phyloP scores from a whole-genome alignment of 1,140 invertebrate genomes.

The Nautilus pompilius region DNA sequence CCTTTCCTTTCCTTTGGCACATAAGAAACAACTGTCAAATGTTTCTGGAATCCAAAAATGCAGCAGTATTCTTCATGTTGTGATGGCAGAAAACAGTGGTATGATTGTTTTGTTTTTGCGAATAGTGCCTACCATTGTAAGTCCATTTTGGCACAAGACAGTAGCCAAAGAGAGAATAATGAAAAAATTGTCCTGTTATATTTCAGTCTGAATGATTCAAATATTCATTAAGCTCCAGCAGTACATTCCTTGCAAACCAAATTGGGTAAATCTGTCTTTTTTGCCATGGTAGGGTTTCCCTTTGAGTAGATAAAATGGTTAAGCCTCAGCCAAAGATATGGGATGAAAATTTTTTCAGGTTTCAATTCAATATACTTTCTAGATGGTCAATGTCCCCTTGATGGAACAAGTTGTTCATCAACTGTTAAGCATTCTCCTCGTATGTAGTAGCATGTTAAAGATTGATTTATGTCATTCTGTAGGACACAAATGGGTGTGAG shows the following conservation, averaged over 20 bases:
- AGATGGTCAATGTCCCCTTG: constrained; percentile 31
- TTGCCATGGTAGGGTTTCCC: constrained; percentile 12
- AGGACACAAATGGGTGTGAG: constrained; percentile 29
- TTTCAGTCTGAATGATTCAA: constrained; percentile 12
- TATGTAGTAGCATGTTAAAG: constrained; percentile 14
- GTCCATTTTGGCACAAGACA: background rate
- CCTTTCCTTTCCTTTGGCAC: constrained; percentile 41
- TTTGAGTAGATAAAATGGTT: constrained; percentile 13
- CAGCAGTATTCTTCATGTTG: too few relatives aligned
- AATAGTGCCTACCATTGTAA: constrained; percentile 8
- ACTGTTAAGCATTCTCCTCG: constrained; percentile 25
- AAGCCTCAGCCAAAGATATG: constrained; percentile 26
- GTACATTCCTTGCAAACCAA: background rate
- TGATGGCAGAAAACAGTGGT: background rate
- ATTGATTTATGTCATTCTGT: constrained; percentile 16
- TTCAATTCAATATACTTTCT: constrained; percentile 55
- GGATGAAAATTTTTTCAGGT: constrained; percentile 57
- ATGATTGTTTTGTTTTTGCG: constrained; percentile 11
- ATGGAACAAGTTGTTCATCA: constrained; percentile 40
- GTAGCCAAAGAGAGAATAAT: constrained; percentile 5
- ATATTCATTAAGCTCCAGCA: background rate
- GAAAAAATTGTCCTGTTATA: constrained; percentile 21
- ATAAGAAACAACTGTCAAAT: constrained; percentile 40
- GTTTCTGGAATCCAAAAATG: constrained; percentile 15
- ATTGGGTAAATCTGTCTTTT: background rate